A percentile compares a stretch with the other conserved stretches of the same genome.
phyloP scores from a whole-genome alignment of 2,113 vertebrate species.

The Paracanthobrama guichenoti region DNA sequence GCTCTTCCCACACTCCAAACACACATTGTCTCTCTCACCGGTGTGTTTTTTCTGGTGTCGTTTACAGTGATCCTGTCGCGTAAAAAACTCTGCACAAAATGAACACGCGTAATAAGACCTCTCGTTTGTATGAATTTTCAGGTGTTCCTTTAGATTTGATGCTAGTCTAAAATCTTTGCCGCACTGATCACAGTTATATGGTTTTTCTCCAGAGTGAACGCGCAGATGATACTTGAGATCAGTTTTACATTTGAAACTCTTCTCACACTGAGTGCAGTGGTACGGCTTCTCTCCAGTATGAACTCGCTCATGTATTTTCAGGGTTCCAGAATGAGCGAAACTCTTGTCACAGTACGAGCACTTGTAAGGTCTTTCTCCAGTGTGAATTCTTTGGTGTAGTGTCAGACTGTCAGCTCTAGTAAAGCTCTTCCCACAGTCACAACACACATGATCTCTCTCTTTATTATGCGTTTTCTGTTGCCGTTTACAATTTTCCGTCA shows the following conservation, averaged over 20 bases:
- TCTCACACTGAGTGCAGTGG: neutral
- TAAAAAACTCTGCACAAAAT: neutral
- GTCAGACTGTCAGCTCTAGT: too few species aligned
- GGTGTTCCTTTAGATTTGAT: neutral
- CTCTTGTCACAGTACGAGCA: neutral
- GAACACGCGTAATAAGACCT: neutral
- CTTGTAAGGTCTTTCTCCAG: too few species aligned
- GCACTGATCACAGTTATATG: neutral
- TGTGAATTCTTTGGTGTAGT: too few species aligned
- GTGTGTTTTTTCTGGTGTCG: neutral
- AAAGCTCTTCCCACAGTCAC: neutral
- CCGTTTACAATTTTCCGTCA: neutral
- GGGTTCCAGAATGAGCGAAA: neutral
- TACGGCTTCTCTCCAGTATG: neutral
- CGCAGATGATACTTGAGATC: neutral
- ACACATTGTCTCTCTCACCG: neutral
- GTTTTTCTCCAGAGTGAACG: neutral
- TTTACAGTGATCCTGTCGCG: neutral
- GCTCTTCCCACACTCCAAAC: neutral
- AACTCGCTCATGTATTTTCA: neutral
- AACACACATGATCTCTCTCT: too few species aligned
- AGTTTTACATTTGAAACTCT: neutral
- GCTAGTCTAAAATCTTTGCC: neutral
- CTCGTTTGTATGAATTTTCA: neutral
- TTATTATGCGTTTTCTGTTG: too few species aligned